Evolutionary conservation across 2,797 vertebrate genomes (phyloP).

Genomic region (Oreortyx pictus): DNA sequence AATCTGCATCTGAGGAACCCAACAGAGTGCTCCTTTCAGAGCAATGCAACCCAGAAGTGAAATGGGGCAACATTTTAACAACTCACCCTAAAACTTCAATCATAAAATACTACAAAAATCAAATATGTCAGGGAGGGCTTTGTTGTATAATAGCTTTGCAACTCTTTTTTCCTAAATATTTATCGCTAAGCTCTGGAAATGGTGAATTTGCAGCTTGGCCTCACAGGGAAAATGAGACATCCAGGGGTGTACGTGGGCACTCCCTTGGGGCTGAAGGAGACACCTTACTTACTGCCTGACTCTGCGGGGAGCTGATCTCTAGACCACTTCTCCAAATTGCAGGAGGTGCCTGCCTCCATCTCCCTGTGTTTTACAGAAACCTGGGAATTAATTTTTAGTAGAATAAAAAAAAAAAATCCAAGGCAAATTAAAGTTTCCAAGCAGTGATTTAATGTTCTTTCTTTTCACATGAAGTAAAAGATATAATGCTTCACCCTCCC

Average conservation of each 20-base stretch:
- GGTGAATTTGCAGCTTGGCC: neutral
- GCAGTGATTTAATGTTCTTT: neutral
- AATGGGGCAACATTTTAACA: neutral
- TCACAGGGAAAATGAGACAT: neutral
- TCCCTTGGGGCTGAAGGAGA: neutral
- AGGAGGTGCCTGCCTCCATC: neutral
- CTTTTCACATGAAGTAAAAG: neutral
- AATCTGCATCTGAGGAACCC: neutral
- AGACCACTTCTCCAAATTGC: neutral
- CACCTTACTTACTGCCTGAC: neutral
- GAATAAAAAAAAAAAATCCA: neutral
- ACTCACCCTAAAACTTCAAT: neutral
- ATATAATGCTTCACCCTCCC: neutral
- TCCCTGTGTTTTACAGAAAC: neutral
- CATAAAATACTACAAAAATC: neutral
- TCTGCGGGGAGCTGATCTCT: neutral
- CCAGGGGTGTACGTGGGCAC: neutral
- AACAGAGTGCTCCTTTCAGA: neutral
- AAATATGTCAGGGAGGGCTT: neutral
- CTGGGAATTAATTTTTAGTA: neutral
- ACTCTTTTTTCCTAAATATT: neutral
- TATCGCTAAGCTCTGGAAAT: neutral
- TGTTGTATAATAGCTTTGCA: neutral
- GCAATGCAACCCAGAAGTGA: slow-evolving; percentile 4
- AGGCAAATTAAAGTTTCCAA: slow-evolving; percentile 1